A percentile compares a stretch with the other conserved stretches of the same genome.
These are phyloP conservation scores for Drosophila santomea DNA, from an alignment of 1,140 invertebrate species.

Conservation along the genomic window DNA sequence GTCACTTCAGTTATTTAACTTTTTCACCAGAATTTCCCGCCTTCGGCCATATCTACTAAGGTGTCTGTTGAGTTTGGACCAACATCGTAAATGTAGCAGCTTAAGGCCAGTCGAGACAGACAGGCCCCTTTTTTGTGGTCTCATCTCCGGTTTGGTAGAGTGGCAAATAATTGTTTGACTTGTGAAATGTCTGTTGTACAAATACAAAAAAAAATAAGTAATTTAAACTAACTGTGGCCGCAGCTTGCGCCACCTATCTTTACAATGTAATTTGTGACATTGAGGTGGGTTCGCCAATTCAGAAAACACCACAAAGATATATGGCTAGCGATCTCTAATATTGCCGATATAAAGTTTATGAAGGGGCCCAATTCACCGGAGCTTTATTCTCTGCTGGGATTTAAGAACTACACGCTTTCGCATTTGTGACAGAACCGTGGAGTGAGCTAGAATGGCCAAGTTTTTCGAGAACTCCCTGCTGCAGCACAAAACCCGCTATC, in stretches of 20 bases:
- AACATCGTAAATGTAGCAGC: not conserved
- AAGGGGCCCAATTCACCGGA: not conserved
- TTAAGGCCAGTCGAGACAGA: not conserved
- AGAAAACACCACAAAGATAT: not conserved
- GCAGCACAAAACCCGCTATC: slow-evolving; percentile 49
- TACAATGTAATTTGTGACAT: slow-evolving; percentile 24
- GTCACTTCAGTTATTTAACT: no score
- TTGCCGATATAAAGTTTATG: slow-evolving; percentile 29
- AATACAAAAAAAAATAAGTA: not conserved
- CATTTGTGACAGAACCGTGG: slow-evolving; percentile 21
- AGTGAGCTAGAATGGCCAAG: slow-evolving; percentile 20
- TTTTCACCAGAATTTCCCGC: not conserved
- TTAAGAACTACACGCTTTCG: not conserved
- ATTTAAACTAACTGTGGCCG: not conserved
- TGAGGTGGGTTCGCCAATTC: not conserved
- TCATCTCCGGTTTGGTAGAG: not conserved
- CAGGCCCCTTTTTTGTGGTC: slow-evolving; percentile 4
- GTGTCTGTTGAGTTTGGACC: not conserved
- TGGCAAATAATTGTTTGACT: slow-evolving; percentile 4
- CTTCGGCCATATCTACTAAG: slow-evolving; percentile 12
- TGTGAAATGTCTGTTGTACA: slow-evolving; percentile 7
- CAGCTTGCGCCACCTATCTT: not conserved
- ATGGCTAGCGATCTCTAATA: slow-evolving; percentile 6
- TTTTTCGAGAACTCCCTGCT: slow-evolving; percentile 43
- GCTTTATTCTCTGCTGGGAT: slow-evolving; percentile 11